Conservation (phyloP, 2,113 vertebrate species). For the Gorilla gorilla region DNA sequence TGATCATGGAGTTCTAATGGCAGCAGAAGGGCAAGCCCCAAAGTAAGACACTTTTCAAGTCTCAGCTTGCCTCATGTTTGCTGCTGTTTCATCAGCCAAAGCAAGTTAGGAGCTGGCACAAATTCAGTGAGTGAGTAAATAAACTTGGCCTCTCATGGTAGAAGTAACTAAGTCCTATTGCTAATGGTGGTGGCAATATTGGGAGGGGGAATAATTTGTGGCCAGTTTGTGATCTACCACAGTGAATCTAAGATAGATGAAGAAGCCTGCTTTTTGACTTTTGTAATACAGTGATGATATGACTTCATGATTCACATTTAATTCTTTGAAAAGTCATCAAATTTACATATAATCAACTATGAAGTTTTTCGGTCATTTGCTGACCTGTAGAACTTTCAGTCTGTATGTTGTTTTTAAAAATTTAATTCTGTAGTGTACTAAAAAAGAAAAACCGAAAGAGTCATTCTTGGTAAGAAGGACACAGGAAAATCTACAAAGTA, state of each 20-base stretch:
- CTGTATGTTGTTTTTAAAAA: conserved; percentile 32
- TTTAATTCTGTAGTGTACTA: background rate
- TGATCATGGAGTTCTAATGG: background rate
- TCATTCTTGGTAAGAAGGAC: conserved; percentile 17
- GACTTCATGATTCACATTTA: background rate
- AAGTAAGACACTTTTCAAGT: background rate
- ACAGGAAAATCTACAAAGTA: background rate
- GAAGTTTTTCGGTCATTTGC: conserved; percentile 9
- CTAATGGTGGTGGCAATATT: background rate
- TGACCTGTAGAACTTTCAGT: conserved; percentile 25
- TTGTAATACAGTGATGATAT: background rate
- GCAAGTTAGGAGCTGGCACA: background rate
- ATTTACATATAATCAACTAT: background rate
- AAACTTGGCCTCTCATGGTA: background rate
- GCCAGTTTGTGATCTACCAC: background rate
- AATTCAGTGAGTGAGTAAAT: background rate
- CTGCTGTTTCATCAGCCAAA: background rate
- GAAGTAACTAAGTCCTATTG: background rate
- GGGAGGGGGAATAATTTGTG: background rate
- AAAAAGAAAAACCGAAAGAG: background rate
- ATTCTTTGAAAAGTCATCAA: conserved; percentile 25
- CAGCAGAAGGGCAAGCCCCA: background rate
- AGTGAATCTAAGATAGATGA: background rate
- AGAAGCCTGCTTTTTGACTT: background rate
- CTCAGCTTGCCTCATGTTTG: background rate